Conservation (phyloP, 1,140 invertebrate genomes). For the Diploscapter pachys region DNA sequence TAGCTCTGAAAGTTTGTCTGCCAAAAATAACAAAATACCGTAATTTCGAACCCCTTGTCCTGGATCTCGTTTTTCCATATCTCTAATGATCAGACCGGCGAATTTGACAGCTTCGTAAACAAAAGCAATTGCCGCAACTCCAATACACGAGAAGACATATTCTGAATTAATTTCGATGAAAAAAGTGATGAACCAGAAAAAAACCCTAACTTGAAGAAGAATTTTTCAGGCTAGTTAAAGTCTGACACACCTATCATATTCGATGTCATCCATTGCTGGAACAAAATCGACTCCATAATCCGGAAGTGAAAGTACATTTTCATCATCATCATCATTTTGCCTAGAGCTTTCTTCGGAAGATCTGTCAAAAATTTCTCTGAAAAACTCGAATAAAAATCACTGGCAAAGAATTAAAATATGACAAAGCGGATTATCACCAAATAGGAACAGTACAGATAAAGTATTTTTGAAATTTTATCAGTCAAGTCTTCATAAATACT, state of each 20-base stretch:
- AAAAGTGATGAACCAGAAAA: neutral
- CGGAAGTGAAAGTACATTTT: conserved; percentile 52
- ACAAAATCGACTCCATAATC: conserved; percentile 40
- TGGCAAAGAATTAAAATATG: neutral
- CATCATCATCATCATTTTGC: conserved; percentile 45
- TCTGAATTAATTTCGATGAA: conserved; percentile 24
- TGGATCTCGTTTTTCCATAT: too few species aligned
- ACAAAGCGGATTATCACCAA: conserved; percentile 2
- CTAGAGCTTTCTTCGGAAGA: neutral
- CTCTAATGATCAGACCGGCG: neutral
- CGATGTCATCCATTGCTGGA: conserved; percentile 42
- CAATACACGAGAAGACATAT: conserved; percentile 39
- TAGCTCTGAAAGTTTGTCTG: too few species aligned
- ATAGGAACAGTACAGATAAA: neutral
- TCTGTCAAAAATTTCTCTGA: neutral
- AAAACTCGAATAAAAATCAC: neutral
- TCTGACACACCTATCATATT: conserved; percentile 30
- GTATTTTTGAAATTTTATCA: neutral
- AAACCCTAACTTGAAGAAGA: too few species aligned
- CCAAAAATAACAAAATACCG: too few species aligned
- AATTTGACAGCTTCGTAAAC: conserved; percentile 31
- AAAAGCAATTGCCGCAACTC: conserved; percentile 26
- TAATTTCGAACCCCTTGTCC: too few species aligned
- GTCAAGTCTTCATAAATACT: neutral
- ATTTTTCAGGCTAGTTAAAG: too few species aligned